A percentile compares a stretch with the other conserved stretches of the same genome.
These are phyloP conservation scores for Anoncus sp. DNA, from an alignment of 2,888 invertebrate species.

Conservation along the genomic window DNA sequence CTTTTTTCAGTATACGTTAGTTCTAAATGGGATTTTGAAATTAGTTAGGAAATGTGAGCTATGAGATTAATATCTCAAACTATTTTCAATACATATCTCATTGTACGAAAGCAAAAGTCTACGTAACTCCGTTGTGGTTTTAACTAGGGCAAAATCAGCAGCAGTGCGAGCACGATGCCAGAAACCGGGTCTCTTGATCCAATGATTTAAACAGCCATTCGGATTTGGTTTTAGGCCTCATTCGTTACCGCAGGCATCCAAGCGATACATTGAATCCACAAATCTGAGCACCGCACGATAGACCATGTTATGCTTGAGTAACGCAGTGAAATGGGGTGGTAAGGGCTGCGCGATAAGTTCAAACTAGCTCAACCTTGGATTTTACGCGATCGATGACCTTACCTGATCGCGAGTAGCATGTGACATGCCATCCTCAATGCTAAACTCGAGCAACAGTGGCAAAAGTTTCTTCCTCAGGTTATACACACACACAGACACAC, in stretches of 20 bases:
- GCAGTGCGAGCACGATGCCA: neutral
- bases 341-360: constrained; percentile 27
- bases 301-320: constrained; percentile 16
- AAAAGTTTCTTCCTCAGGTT: constrained; percentile 23
- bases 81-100: neutral
- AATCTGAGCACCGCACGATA: constrained; percentile 40
- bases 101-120: neutral
- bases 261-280: constrained; percentile 25
- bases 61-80: neutral
- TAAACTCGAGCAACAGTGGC: constrained; percentile 9
- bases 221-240: constrained; percentile 25
- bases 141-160: constrained; percentile 11
- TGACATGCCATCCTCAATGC: constrained; percentile 49
- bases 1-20: too few relatives aligned
- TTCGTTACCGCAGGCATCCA: constrained; percentile 33
- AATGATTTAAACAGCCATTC: constrained; percentile 18
- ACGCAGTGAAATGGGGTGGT: constrained; percentile 28
- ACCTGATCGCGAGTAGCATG: constrained; percentile 45
- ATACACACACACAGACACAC: neutral
- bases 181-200: constrained; percentile 8
- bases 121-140: neutral
- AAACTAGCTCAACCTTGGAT: constrained; percentile 55
- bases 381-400: constrained; percentile 57
- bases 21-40: too few relatives aligned
- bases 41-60: neutral